phyloP scores from a whole-genome alignment of 2,888 invertebrate species.

The Ophion obscuratus region DNA sequence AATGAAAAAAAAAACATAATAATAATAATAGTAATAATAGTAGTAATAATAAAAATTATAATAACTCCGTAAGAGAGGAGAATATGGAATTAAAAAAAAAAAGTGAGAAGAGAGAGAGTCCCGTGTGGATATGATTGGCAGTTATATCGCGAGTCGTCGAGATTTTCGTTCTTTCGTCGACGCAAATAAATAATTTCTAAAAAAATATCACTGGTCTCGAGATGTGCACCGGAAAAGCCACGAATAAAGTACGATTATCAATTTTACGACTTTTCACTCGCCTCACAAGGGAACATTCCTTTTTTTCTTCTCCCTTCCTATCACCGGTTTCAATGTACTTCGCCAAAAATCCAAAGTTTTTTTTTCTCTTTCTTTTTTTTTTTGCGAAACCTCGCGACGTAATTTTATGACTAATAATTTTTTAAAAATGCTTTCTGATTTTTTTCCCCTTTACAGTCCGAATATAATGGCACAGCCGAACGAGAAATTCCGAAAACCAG shows the following conservation, averaged over 20 bases:
- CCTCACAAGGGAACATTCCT: neutral
- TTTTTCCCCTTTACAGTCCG: conserved; percentile 44
- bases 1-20: conserved; percentile 58
- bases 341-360: conserved; percentile 20
- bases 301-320: neutral
- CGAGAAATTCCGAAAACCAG: conserved; percentile 71
- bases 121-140: conserved; percentile 79
- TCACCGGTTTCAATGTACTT: conserved; percentile 25
- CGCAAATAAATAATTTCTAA: conserved; percentile 82
- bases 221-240: conserved; percentile 72
- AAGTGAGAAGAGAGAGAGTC: conserved; percentile 72
- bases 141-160: conserved; percentile 77
- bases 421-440: conserved; percentile 24
- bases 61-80: conserved; percentile 56
- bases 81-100: conserved; percentile 61
- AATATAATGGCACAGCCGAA: conserved; percentile 70
- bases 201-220: conserved; percentile 83
- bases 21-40: conserved; percentile 44
- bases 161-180: conserved; percentile 78
- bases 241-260: conserved; percentile 68
- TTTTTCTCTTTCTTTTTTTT: conserved; percentile 19
- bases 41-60: conserved; percentile 42
- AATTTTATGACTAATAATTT: conserved; percentile 38
- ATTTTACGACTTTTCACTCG: conserved; percentile 49
- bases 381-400: conserved; percentile 1